Percentiles rank a stretch among this genome's conserved stretches.
These are phyloP conservation scores for Misgurnus mizolepis DNA, from an alignment of 2,113 vertebrate genomes.

Conservation along the genomic window DNA sequence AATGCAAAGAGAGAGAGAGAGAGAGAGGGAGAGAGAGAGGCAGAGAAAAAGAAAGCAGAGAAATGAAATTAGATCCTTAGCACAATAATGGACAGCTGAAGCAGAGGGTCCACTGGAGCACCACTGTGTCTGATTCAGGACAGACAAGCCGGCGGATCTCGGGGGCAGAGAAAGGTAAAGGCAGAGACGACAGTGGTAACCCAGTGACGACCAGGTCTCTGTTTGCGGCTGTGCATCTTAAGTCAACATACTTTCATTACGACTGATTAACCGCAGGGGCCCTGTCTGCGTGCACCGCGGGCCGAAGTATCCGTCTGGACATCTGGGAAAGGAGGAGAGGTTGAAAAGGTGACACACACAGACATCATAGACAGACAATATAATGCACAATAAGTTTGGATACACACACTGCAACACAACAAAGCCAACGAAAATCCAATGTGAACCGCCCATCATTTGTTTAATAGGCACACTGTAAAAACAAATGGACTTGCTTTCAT, in stretches of 20 bases:
- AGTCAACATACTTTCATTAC: slow-evolving; percentile 96
- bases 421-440: not conserved
- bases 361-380: slow-evolving; percentile 22
- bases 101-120: slow-evolving; percentile 71
- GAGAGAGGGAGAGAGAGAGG: slow-evolving; percentile 50
- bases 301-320: slow-evolving; percentile 96
- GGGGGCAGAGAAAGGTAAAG: slow-evolving; percentile 42
- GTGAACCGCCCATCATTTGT: not conserved
- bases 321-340: slow-evolving; percentile 93
- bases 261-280: slow-evolving; percentile 94
- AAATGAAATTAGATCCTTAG: slow-evolving; percentile 80
- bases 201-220: slow-evolving; percentile 70
- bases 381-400: not conserved
- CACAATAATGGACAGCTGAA: slow-evolving; percentile 72
- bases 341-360: slow-evolving; percentile 77
- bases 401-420: slow-evolving; percentile 1
- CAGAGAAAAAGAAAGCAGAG: slow-evolving; percentile 77
- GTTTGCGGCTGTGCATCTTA: slow-evolving; percentile 71
- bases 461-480: not conserved
- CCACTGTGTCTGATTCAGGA: slow-evolving; percentile 60
- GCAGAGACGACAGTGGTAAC: slow-evolving; percentile 67
- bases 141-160: slow-evolving; percentile 54
- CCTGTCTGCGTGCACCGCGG: slow-evolving; percentile 95
- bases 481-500: too few species aligned
- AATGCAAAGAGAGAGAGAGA: slow-evolving; percentile 38